Base-by-base conservation (phyloP, 2,113 vertebrate genomes). In the Myanophis thanlyinensis region DNA sequence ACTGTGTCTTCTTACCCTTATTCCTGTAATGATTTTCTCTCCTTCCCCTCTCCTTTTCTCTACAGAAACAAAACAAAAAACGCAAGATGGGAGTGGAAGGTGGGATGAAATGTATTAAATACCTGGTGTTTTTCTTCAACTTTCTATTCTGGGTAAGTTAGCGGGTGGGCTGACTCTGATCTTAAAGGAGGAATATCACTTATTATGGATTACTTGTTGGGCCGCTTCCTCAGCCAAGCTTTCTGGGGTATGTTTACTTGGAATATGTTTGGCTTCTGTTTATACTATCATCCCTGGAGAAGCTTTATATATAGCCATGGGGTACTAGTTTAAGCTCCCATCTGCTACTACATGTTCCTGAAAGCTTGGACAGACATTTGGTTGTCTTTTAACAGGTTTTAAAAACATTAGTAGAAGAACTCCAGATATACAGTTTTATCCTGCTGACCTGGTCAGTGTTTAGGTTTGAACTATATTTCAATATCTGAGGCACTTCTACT, bases 81-180 rank as follows among this genome's bases (percentile, higher is more conserved):
- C 92, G 86, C 96, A 95, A 94, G 94, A 99, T 99, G 98, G 97
- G 94, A 90, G 97, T 99, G 15, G 98, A 98, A 95, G 98, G 98
- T 89, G 98, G 98, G 94, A 98, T 98, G 97, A 98, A 98, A 88
- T 98, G 98, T 94, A 96, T 99, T 90, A 98, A 98, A 95, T 98
- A 95, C 93, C 94, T 99, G 90, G 95, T 98, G 49, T 98, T 99
- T 96, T 94, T 98, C 51, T 98, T 98, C 87, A 98, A 99, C 97
- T 97, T 99, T 92, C 96, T 98, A 67, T 99, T 98, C 89, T 99
- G 98, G 98, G 98, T 99, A 95, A 99, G 98, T 98, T 54, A 46
- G 46, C 3, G 46, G 5, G 25, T 23, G 54, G 3, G 48, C 35
- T 44, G 35, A 80, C 6, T 73, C 87, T 49, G 9, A 0, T 12